A percentile compares a stretch with the other conserved stretches of the same genome.
Evolutionary conservation across 2,797 vertebrate species (phyloP).

Genomic region (Crypturellus tataupa): DNA sequence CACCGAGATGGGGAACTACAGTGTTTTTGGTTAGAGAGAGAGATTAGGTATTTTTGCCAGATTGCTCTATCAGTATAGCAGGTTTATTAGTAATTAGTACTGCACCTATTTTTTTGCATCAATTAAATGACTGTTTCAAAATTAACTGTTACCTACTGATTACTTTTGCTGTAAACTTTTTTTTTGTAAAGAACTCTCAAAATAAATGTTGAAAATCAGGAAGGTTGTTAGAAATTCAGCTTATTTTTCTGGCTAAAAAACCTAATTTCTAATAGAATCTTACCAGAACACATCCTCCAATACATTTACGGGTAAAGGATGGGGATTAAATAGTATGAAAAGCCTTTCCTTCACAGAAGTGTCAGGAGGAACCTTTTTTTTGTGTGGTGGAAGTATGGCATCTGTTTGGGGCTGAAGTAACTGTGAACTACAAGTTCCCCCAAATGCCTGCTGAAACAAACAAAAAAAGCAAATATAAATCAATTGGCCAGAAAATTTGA

Average conservation of each 20-base stretch:
- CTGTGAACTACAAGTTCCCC: conserved; percentile 76
- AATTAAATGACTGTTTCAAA: background rate
- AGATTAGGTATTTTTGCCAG: background rate
- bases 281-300: conserved; percentile 97
- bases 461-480: background rate
- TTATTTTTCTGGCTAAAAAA: background rate
- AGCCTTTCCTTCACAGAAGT: conserved; percentile 91
- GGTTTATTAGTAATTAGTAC: background rate
- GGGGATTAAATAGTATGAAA: conserved; percentile 94
- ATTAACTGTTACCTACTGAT: background rate
- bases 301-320: conserved; percentile 89
- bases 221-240: too few species aligned
- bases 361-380: conserved; percentile 90
- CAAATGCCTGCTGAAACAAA: conserved; percentile 72
- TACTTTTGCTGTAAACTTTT: background rate
- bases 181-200: background rate
- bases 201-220: too few species aligned
- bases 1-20: background rate
- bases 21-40: background rate
- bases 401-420: conserved; percentile 90
- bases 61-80: background rate
- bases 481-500: background rate
- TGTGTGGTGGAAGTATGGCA: conserved; percentile 87
- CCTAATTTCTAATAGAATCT: conserved; percentile 28
- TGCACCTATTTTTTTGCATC: background rate